Conservation (phyloP, 1,140 invertebrate genomes). For the Neodiprion lecontei region DNA sequence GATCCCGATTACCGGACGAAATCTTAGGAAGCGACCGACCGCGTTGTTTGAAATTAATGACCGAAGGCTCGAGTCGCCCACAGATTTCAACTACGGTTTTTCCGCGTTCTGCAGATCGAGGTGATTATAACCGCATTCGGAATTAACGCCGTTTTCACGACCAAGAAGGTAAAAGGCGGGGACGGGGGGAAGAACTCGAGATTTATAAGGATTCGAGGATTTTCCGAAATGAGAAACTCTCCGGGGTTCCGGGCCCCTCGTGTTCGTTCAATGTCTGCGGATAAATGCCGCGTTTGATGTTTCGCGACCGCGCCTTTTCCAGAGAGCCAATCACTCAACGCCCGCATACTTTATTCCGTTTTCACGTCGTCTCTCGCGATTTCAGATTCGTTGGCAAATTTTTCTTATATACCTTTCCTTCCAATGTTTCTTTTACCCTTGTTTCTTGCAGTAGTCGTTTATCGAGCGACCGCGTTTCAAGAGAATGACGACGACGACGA, state of each 20-base stretch:
- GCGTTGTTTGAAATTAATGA: not conserved
- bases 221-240: no score
- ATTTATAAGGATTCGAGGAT: no score
- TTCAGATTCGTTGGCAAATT: not conserved
- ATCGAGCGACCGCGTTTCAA: no score
- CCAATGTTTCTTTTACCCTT: no score
- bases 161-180: no score
- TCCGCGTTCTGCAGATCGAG: no score
- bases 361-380: not conserved
- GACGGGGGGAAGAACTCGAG: no score
- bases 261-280: not conserved
- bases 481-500: no score
- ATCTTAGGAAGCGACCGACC: not conserved
- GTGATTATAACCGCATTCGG: no score
- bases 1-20: not conserved
- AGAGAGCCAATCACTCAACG: not conserved
- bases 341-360: conserved; percentile 7
- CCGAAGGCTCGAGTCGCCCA: not conserved
- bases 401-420: not conserved
- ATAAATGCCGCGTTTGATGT: not conserved
- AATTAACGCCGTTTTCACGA: no score
- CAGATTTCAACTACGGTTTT: no score
- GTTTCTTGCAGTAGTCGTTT: no score
- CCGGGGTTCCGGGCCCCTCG: not conserved
- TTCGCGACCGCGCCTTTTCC: not conserved